Evolutionary conservation across 2,113 vertebrate species (phyloP).

Genomic region (Grammomys dolichurus): DNA sequence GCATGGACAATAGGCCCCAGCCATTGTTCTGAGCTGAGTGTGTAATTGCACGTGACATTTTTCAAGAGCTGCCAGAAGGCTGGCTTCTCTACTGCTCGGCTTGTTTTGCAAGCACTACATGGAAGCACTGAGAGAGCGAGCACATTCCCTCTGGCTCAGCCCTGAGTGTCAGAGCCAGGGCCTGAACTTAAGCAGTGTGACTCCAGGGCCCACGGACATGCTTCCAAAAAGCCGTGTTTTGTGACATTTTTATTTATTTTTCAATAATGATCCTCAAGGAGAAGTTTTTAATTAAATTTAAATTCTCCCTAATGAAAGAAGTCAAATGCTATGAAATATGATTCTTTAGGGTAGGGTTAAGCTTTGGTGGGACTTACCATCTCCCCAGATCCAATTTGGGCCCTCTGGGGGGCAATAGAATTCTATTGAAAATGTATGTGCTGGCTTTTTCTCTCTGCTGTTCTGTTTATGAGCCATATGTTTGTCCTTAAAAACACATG

Average conservation of each 20-base stretch:
- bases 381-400: slow-evolving; percentile 41
- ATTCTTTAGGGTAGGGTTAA: slow-evolving; percentile 18
- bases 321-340: slow-evolving; percentile 1
- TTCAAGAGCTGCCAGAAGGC: background rate
- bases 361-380: slow-evolving; percentile 1
- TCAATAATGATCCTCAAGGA: background rate
- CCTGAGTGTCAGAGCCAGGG: background rate
- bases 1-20: background rate
- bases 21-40: background rate
- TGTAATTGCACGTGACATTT: background rate
- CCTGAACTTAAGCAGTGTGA: background rate
- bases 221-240: background rate
- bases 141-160: background rate
- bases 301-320: slow-evolving; percentile 43
- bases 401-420: background rate
- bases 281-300: slow-evolving; percentile 55
- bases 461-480: slow-evolving; percentile 32
- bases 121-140: background rate
- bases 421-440: background rate
- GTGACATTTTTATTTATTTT: background rate
- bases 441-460: background rate
- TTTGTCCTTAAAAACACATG: slow-evolving; percentile 45
- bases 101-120: background rate
- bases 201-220: no score
- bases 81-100: background rate